Evolutionary conservation across 2,888 invertebrate species (phyloP), one percentile per base, ranked within the genome.

Genomic region (Tipula lateralis): DNA sequence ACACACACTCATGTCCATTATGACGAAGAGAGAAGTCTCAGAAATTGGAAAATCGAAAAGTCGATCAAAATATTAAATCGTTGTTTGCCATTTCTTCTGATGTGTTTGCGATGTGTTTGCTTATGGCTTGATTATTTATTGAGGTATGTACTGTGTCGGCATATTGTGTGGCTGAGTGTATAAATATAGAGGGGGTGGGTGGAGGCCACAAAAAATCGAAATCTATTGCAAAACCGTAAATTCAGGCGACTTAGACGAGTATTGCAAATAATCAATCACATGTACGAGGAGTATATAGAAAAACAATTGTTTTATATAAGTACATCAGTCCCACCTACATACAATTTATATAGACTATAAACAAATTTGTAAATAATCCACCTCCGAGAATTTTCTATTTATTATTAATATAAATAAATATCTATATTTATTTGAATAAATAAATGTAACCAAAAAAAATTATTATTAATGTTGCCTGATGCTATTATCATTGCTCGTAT

Each of bases 11-110:
- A n/a, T n/a, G n/a, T n/a, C n/a, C n/a, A n/a, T n/a, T n/a, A n/a
- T n/a, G n/a, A 24, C 1, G 66, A 66, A 24, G 7, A 39, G 12
- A 66, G 24, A 24, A 66, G 24, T 9, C 9, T n/a, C 1, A 39
- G 39, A n/a, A 44, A 44, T 44, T 19, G 24, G 24, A 66, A 66
- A 66, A 66, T 66, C 66, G 66, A 66, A 66, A 66, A 66, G 66
- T 66, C 66, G 66, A 66, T 66, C 66, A 66, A 66, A 66, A 66
- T 66, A 66, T 66, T 66, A 66, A 66, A 66, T 66, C 66, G 66
- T 66, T 66, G 19, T 1, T 24, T 2, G 24, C 66, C 66, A 66
- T 66, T n/a, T 24, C 24, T 66, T 24, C 7, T 9, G 1, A 66
- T 24, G 19, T 24, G 9, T 66, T 66, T 24, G 66, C 1, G 9